phyloP scores from a whole-genome alignment of 2,113 vertebrate species.

The Microcebus lehilahytsara region DNA sequence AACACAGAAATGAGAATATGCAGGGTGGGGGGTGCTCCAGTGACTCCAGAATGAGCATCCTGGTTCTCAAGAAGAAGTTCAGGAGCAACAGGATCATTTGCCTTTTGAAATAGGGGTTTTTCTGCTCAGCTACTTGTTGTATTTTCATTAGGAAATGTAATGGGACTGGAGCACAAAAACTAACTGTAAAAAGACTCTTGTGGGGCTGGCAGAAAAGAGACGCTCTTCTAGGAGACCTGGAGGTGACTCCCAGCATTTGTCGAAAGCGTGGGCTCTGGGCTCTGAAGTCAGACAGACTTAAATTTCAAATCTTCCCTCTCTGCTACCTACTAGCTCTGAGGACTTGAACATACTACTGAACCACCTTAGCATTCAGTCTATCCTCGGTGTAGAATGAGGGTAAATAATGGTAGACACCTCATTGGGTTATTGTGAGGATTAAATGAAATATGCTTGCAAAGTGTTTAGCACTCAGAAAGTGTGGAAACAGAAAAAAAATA shows the following conservation, averaged over 20 bases:
- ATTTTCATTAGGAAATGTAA: background rate
- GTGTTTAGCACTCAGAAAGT: background rate
- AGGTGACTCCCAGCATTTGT: background rate
- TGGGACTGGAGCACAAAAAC: background rate
- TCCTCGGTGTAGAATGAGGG: background rate
- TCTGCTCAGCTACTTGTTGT: background rate
- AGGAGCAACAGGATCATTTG: background rate
- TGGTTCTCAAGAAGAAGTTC: background rate
- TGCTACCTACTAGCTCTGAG: background rate
- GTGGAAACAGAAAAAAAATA: background rate
- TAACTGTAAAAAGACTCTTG: background rate
- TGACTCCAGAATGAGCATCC: background rate
- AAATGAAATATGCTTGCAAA: background rate
- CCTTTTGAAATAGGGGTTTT: background rate
- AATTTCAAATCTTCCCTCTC: slow-evolving; percentile 5
- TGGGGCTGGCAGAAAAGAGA: background rate
- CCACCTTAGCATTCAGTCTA: background rate
- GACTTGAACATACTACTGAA: background rate
- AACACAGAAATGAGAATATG: background rate
- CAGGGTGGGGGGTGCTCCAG: background rate
- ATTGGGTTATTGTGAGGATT: background rate
- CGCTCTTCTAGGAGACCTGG: background rate
- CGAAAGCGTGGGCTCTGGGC: background rate
- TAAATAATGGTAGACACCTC: background rate
- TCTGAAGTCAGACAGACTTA: background rate